Percentiles rank a stretch among this genome's conserved stretches.
Evolutionary conservation across 1,140 invertebrate species (phyloP).

Genomic region (Sycobia sp.): DNA sequence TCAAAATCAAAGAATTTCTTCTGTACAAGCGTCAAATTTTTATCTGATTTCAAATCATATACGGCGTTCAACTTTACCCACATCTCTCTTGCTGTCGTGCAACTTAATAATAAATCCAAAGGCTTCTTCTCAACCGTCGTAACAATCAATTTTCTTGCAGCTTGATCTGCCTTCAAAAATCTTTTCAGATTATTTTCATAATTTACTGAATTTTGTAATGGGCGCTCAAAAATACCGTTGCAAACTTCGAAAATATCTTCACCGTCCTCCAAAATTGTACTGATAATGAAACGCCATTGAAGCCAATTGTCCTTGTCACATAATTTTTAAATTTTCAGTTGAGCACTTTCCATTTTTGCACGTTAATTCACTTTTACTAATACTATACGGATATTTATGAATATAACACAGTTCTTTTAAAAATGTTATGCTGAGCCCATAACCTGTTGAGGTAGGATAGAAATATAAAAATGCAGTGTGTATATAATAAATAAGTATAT

Average conservation of each 20-base stretch:
- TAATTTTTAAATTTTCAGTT: constrained; percentile 14
- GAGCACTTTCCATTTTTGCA: constrained; percentile 17
- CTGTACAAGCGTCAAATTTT: constrained; percentile 33
- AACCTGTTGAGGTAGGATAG: constrained; percentile 7
- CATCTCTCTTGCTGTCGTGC: constrained; percentile 40
- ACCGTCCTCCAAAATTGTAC: constrained; percentile 17
- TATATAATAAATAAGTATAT: background rate
- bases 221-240: constrained; percentile 2
- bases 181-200: background rate
- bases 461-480: no score
- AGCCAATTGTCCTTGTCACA: constrained; percentile 23
- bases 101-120: constrained; percentile 40
- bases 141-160: constrained; percentile 39
- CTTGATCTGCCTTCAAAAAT: constrained; percentile 35
- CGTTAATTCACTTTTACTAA: background rate
- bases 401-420: background rate
- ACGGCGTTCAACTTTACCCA: constrained; percentile 41
- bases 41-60: constrained; percentile 40
- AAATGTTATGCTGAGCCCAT: background rate
- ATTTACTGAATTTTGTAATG: background rate
- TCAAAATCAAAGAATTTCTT: constrained; percentile 40
- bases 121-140: constrained; percentile 38
- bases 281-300: constrained; percentile 22
- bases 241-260: constrained; percentile 17
- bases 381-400: background rate